phyloP scores from a whole-genome alignment of 2,888 invertebrate species.

The Prosapia bicincta region DNA sequence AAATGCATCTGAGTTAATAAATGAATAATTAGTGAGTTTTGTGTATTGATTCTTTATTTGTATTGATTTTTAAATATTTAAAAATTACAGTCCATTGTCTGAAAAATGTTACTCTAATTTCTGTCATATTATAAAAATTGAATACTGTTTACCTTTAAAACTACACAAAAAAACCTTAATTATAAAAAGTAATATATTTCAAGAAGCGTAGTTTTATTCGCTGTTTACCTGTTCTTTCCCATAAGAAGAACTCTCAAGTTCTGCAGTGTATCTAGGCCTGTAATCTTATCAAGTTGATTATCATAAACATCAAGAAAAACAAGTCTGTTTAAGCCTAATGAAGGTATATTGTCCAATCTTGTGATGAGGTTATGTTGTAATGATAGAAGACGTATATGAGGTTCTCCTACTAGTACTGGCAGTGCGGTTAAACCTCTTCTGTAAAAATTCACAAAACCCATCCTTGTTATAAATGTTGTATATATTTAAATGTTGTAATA shows the following conservation, averaged over 20 bases:
- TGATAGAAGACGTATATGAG: slow-evolving; percentile 76
- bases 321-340: slow-evolving; percentile 60
- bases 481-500: not conserved
- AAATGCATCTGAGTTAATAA: no score
- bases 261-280: slow-evolving; percentile 70
- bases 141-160: no score
- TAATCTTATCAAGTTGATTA: slow-evolving; percentile 87
- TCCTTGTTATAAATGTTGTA: not conserved
- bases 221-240: slow-evolving; percentile 79
- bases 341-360: slow-evolving; percentile 60
- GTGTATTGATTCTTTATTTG: no score
- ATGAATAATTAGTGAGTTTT: no score
- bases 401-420: slow-evolving; percentile 78
- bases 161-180: no score
- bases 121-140: no score
- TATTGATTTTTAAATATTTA: no score
- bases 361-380: slow-evolving; percentile 89
- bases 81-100: no score
- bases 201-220: no score
- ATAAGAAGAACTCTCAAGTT: slow-evolving; percentile 81
- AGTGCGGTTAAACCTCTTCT: slow-evolving; percentile 77
- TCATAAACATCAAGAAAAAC: slow-evolving; percentile 94
- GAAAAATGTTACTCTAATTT: no score
- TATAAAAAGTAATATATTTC: no score
- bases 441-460: slow-evolving; percentile 42